These are phyloP conservation scores for Hycleus phaleratus DNA, from an alignment of 1,140 invertebrate species.

Conservation along the genomic window DNA sequence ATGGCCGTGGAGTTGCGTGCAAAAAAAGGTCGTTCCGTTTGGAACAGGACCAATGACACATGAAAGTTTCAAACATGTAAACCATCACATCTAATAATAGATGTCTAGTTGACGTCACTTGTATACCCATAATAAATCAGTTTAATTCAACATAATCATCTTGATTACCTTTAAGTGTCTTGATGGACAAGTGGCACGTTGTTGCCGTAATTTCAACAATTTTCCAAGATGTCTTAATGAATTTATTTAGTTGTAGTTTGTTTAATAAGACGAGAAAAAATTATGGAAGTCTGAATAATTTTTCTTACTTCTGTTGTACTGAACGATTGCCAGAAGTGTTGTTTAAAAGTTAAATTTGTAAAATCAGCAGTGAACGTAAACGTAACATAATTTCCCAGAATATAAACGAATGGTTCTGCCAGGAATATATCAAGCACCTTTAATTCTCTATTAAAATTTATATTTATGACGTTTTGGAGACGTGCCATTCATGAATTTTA, in stretches of 20 bases:
- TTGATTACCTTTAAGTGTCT: neutral
- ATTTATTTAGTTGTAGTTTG: no score
- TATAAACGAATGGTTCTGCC: slow-evolving; percentile 7
- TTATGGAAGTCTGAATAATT: no score
- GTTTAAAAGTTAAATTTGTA: slow-evolving; percentile 1
- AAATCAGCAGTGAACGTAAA: slow-evolving; percentile 12
- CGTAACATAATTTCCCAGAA: slow-evolving; percentile 14
- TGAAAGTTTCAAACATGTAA: no score
- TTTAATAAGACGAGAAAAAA: no score
- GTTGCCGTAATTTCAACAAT: neutral
- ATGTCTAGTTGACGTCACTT: slow-evolving; percentile 2
- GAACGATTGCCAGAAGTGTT: neutral
- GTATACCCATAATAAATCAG: slow-evolving; percentile 10
- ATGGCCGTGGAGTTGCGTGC: no score
- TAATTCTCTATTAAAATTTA: slow-evolving; percentile 13
- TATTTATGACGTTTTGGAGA: slow-evolving; percentile 16
- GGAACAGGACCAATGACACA: no score
- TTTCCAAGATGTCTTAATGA: no score
- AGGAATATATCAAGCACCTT: slow-evolving; percentile 5
- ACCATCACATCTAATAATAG: neutral
- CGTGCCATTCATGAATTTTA: slow-evolving; percentile 15
- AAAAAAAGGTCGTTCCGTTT: no score
- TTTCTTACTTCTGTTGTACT: neutral
- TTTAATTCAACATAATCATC: slow-evolving; percentile 9
- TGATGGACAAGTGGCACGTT: neutral